phyloP scores from a whole-genome alignment of 2,113 vertebrate species.

The Microcebus lehilahytsara region DNA sequence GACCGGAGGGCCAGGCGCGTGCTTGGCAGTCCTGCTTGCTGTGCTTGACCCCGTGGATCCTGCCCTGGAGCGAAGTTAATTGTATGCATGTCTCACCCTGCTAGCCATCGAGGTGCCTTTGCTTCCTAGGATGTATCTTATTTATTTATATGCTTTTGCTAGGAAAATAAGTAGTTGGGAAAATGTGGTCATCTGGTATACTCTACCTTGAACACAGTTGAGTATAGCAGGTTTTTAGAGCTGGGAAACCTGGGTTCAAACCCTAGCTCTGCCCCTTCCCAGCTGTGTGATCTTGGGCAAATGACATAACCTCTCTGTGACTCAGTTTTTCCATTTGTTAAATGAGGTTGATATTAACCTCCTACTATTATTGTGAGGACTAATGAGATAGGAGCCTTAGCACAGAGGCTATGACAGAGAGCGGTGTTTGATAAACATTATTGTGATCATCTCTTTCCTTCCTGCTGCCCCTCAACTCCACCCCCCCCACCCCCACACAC shows the following conservation, averaged over 20 bases:
- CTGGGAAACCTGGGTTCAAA: background rate
- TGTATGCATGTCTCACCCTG: background rate
- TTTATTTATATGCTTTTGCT: rapidly evolving
- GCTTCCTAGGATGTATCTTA: background rate
- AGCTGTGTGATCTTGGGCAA: background rate
- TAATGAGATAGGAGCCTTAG: background rate
- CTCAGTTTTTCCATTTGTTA: background rate
- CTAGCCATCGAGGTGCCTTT: background rate
- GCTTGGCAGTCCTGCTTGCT: background rate
- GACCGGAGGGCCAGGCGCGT: background rate
- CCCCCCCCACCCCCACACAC: background rate
- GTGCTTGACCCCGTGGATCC: background rate
- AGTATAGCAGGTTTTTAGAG: background rate
- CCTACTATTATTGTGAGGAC: background rate
- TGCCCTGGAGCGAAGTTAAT: background rate
- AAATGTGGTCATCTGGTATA: background rate
- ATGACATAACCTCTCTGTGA: background rate
- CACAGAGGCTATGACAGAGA: background rate
- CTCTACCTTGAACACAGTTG: background rate
- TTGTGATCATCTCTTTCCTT: background rate
- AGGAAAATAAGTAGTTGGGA: background rate
- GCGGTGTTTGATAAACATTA: background rate
- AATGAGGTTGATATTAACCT: background rate
- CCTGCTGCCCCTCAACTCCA: background rate
- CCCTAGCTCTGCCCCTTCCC: background rate